Conservation (phyloP, 2,888 invertebrate species). For the Aphodius granarius region DNA sequence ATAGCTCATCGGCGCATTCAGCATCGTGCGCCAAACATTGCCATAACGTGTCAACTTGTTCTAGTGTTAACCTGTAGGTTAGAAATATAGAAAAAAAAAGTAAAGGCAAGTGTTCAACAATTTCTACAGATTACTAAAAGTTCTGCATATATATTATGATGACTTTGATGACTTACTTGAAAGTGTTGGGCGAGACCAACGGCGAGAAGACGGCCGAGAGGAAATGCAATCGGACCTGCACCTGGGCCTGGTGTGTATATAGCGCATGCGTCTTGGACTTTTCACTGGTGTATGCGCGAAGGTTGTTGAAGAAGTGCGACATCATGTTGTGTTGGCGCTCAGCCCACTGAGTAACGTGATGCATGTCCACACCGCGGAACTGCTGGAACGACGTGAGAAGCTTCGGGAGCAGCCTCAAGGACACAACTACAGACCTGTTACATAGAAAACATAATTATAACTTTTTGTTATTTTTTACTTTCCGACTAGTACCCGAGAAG, state of each 20-base stretch:
- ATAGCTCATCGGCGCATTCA: conserved; percentile 88
- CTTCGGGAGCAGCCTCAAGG: conserved; percentile 85
- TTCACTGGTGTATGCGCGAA: conserved; percentile 70
- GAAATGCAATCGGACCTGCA: conserved; percentile 90
- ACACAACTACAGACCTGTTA: conserved; percentile 88
- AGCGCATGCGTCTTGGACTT: conserved; percentile 46
- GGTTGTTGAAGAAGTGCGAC: conserved; percentile 86
- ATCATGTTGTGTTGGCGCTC: conserved; percentile 92
- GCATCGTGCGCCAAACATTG: conserved; percentile 83
- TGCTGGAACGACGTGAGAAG: conserved; percentile 90
- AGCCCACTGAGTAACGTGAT: conserved; percentile 90
- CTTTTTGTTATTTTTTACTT: neutral
- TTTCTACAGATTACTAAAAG: neutral
- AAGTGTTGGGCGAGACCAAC: conserved; percentile 85
- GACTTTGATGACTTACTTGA: conserved; percentile 62
- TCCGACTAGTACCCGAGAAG: too few species aligned
- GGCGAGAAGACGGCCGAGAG: conserved; percentile 90
- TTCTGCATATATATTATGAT: neutral
- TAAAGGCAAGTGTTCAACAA: too few species aligned
- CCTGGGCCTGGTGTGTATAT: conserved; percentile 81
- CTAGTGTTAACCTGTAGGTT: conserved; percentile 68
- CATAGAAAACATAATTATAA: conserved; percentile 29
- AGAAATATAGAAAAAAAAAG: neutral
- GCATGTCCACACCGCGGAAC: conserved; percentile 82
- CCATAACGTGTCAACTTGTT: conserved; percentile 92